Evolutionary conservation across 1,140 invertebrate species (phyloP), one percentile per base, ranked within the genome.

Genomic region (Bathynomus jamesi): DNA sequence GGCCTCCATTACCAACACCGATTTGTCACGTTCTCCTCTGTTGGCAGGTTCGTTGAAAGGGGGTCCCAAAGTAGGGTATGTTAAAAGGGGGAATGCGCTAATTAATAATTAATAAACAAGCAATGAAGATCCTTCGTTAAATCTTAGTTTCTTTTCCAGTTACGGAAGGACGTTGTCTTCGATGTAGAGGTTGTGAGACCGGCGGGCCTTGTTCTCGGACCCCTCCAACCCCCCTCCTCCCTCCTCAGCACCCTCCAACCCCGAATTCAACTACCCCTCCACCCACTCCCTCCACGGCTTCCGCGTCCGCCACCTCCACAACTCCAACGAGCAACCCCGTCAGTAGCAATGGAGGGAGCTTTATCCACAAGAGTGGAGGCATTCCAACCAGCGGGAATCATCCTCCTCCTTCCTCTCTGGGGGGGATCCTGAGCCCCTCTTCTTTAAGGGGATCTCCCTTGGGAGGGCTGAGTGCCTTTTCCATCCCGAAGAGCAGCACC

Each of bases 161-260:
- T 53, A 11, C 40, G 21, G 40, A 53, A 53, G 40, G 40, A 53
- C 67, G 46, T 24, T 69, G 67, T 30, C 28, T 69, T 25, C 67
- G 67, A 7, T 69, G 67, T 30, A 40, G 67, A 5, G 67, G 67
- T 4, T 69, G 67, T 61, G 67, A 69, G 30, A 29, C 67, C 2
- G 67, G 67, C 4, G 67, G 67, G 2, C 28, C 46, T 2, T 69
- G 67, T 31, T 61, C 53, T n/a, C 32, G 53, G n/a, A 28, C 67
- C 13, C 67, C 67, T 61, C 67, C 67, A 2, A 29, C 46, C 7
- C 46, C 67, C 5, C 40, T 69, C 46, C 32, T 29, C n/a, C 61
- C 67, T 4, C 67, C 32, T 3, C 8, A 40, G 8, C 67, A 31
- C 25, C 31, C 67, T 8, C 60, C 21, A 21, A 24, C 67, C 11